Evolutionary conservation across 2,888 invertebrate genomes (phyloP), one percentile per base, ranked within the genome.

Genomic region (Amblyteles armatorius): DNA sequence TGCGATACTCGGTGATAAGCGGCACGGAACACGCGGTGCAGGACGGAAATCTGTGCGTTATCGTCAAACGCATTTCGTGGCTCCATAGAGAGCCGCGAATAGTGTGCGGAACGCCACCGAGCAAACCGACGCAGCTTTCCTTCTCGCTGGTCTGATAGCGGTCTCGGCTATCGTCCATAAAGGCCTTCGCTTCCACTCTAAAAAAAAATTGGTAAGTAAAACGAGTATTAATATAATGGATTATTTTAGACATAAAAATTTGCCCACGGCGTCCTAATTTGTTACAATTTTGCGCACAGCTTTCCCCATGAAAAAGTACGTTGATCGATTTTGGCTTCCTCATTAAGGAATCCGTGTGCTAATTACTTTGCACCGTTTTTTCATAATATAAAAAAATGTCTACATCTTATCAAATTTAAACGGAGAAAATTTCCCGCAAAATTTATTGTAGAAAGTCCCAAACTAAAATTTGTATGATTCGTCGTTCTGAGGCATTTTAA

Each of bases 91-190:
- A 99, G 0, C 99, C 99, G 52, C 99, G 95, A 87, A 99, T 97
- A 5, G 99, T 97, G 93, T 99, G 99, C 0, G 99, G 99, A 40
- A 99, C 94, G 0, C 97, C 95, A 0, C 99, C 99, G 0, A 99
- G 94, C 1, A 97, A 94, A 0, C 97, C 96, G 89, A 96, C 95
- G 22, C 93, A 93, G 57, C 91, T 90, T 9, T 94, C 91, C 7
- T 93, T 92, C 22, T 88, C 87, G 3, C 94, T 94, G 0, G 91
- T 89, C 22, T 92, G 92, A 44, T 92, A 92, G 16, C 93, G 92
- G 55, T 92, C 93, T 60, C 95, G 92, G 87, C 95, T 95, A 89
- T 95, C 96, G 52, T 95, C 89, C 90, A 93, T 91, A 33, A 93
- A 88, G 5, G 94, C 93, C 26, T 86, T 88, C 0, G 93, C 92